phyloP scores from a whole-genome alignment of 2,797 vertebrate species.

The Xiphorhynchus erythropygius region DNA sequence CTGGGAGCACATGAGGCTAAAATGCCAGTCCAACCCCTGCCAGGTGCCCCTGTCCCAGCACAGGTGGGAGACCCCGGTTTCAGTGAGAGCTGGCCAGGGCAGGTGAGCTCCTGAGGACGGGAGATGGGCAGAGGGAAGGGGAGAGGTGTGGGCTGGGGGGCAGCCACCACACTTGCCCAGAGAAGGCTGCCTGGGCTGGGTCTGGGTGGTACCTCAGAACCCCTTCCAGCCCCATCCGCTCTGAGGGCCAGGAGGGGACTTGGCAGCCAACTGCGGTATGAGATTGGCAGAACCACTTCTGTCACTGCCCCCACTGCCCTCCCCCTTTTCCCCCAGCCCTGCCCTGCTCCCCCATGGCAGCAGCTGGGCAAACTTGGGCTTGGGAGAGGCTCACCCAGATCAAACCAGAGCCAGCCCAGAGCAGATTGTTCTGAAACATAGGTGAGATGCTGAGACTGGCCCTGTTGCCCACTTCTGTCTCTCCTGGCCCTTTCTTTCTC shows the following conservation, averaged over 20 bases:
- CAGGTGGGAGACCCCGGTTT: not conserved
- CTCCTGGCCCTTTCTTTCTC: not conserved
- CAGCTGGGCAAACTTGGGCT: not conserved
- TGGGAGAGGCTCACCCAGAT: not conserved
- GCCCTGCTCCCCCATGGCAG: not conserved
- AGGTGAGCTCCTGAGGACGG: rapidly evolving
- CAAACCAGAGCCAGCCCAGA: not conserved
- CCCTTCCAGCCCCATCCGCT: not conserved
- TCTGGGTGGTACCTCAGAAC: not conserved
- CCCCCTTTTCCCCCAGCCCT: not conserved
- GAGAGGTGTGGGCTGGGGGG: not conserved
- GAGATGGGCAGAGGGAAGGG: not conserved
- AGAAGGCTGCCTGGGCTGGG: not conserved
- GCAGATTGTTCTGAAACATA: not conserved
- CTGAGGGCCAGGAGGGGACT: not conserved
- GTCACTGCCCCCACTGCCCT: not conserved
- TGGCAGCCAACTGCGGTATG: rapidly evolving
- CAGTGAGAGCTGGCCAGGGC: not conserved
- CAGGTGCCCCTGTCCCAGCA: not conserved
- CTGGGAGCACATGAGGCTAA: not conserved
- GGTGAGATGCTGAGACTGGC: not conserved
- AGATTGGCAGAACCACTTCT: not conserved
- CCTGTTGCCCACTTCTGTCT: not conserved
- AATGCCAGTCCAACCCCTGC: not conserved
- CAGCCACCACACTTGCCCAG: not conserved